phyloP scores from a whole-genome alignment of 37 sponge, comb jelly and placozoan species.

The Hexactinellida sp. region DNA sequence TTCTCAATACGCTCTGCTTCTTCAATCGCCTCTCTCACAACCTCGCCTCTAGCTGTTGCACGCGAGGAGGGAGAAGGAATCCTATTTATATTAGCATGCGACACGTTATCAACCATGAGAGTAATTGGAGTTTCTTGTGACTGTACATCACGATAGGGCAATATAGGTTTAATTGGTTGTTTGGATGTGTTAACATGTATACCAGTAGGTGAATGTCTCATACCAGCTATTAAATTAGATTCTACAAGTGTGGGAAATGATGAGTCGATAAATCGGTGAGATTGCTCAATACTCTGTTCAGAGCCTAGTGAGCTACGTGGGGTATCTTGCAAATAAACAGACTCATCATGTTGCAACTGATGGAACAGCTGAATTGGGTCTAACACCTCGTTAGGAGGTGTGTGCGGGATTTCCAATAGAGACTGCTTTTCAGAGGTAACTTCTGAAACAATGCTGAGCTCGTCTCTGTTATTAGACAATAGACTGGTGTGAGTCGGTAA shows the following conservation, averaged over 20 bases:
- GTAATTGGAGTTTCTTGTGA: background rate
- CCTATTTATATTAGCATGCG: background rate
- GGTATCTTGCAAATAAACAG: background rate
- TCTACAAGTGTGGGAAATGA: background rate
- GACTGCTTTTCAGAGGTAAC: background rate
- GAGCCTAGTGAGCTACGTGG: too few species aligned
- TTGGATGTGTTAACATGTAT: too few species aligned
- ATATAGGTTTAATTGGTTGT: too few species aligned
- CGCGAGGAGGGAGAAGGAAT: background rate
- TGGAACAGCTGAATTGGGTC: background rate
- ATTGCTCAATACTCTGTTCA: too few species aligned
- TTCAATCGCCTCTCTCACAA: background rate
- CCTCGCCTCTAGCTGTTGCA: background rate
- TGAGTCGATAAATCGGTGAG: too few species aligned
- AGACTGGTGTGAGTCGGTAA: background rate
- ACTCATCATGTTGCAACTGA: background rate
- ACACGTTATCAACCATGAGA: background rate
- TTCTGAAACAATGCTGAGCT: background rate
- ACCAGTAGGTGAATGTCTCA: background rate
- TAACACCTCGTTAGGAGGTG: background rate
- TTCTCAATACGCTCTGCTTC: background rate
- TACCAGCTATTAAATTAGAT: background rate
- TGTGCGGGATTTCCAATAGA: background rate
- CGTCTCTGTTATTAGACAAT: background rate
- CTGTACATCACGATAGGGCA: too few species aligned